These are phyloP conservation scores for Catostylus mosaicus DNA, from an alignment of 30 jellyfish, hydroid and myxozoan species.

Conservation along the genomic window DNA sequence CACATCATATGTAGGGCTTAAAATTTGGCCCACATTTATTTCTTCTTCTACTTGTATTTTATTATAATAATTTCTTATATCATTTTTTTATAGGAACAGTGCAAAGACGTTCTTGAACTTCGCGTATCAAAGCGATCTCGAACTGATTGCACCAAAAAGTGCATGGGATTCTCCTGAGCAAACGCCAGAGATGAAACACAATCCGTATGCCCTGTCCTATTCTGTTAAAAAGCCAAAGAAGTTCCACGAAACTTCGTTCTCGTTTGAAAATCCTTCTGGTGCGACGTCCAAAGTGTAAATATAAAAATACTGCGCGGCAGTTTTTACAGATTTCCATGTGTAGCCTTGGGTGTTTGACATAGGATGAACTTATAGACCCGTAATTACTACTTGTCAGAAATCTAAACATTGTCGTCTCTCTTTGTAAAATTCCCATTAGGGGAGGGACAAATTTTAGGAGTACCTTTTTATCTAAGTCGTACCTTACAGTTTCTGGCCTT, in stretches of 20 bases:
- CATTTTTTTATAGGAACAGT: conserved; percentile 21
- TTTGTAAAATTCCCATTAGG: no score
- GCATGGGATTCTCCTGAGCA: conserved; percentile 69
- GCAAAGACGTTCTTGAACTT: conserved; percentile 56
- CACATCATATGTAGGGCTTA: no score
- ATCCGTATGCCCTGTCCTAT: conserved; percentile 27
- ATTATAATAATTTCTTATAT: no score
- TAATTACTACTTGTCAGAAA: no score
- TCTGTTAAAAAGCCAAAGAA: conserved; percentile 43
- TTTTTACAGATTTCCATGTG: neutral
- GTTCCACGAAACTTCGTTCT: conserved; percentile 33
- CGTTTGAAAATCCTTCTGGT: conserved; percentile 69
- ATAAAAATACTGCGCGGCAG: neutral
- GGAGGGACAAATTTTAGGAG: no score
- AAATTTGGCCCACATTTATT: no score
- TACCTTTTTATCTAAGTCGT: no score
- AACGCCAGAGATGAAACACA: conserved; percentile 25
- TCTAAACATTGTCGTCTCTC: no score
- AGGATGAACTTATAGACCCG: no score
- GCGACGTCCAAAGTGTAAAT: conserved; percentile 43
- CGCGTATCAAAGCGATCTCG: conserved; percentile 60
- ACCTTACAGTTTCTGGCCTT: no score
- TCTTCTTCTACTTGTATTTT: no score
- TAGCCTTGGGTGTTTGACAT: no score
- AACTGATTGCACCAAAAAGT: conserved; percentile 64